Evolutionary conservation across 2,797 vertebrate genomes (phyloP), one percentile per base, ranked within the genome.

Genomic region (Xiphophorus birchmanni): DNA sequence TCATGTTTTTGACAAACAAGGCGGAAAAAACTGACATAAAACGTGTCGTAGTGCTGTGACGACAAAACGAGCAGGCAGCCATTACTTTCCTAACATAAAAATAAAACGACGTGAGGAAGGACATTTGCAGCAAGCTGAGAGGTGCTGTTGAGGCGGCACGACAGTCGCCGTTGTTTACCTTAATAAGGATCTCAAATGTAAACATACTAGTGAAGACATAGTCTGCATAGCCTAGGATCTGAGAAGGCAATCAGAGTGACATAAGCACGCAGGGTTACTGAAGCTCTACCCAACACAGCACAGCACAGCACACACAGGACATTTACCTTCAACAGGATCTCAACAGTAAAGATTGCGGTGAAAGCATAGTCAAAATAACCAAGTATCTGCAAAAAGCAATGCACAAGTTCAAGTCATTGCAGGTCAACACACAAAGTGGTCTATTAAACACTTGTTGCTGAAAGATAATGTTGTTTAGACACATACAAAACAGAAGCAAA

Each of bases 351-450:
- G 97, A 99, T 99, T 96, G 98, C 97, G 94, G 99, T 99, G 96
- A 99, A 99, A 95, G 98, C 99, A 98, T 99, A 99, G 97, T 99
- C 99, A 98, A 99, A 99, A 97, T 99, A 99, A 97, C 98, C 98
- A 96, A 99, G 99, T 96, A 99, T 98, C 99, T 99, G 98, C 92
- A 98, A 98, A 96, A 96, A 96, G 93, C 44, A 73, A 94, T 87
- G 86, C 83, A 91, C 86, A 94, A 93, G 90, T 94, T 87, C 78
- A 83, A 87, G 86, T 92, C 86, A 92, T 88, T 91, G 75, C 84
- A 87, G 54, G 76, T 78, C 17, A 86, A 44, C 74, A 91, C 52
- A 79, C 40, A 56, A n/a, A 80, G 73, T 82, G 74, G 79, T 72
- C 67, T 76, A 15, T 76, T 21, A 81, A 73, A 84, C 54, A 56